phyloP scores from a whole-genome alignment of 1,140 invertebrate species.

The Protaetia brevitarsis region DNA sequence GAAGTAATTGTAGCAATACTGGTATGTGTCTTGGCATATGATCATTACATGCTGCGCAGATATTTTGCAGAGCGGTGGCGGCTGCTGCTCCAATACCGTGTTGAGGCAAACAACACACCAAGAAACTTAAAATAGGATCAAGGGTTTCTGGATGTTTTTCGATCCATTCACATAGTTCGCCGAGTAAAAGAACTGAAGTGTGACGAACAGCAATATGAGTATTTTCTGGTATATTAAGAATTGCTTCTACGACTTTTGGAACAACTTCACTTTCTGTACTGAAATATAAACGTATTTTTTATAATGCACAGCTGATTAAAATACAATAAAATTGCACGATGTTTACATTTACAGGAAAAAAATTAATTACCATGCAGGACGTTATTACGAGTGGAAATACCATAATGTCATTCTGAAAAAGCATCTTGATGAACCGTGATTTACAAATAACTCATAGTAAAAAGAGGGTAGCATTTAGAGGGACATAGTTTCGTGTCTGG shows the following conservation, averaged over 20 bases:
- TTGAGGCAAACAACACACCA: constrained; percentile 72
- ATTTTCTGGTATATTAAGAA: constrained; percentile 78
- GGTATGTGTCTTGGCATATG: constrained; percentile 80
- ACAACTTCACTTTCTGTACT: constrained; percentile 91
- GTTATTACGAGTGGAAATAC: no score
- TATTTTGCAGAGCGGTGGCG: constrained; percentile 69
- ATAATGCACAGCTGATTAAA: no score
- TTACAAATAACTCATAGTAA: no score
- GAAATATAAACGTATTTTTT: no score
- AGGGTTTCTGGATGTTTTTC: constrained; percentile 79
- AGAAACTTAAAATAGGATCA: constrained; percentile 76
- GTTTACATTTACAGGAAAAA: no score
- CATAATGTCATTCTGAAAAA: no score
- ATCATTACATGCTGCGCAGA: constrained; percentile 74
- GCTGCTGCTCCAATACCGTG: constrained; percentile 72
- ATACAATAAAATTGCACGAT: not conserved
- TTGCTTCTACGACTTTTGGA: constrained; percentile 88
- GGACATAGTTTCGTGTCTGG: no score
- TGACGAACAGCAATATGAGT: constrained; percentile 85
- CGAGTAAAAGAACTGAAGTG: constrained; percentile 85
- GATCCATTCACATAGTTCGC: constrained; percentile 94
- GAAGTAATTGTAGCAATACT: constrained; percentile 76
- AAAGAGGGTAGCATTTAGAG: no score
- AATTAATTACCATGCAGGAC: no score
- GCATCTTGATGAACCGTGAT: no score